Evolutionary conservation across 2,797 vertebrate species (phyloP), one percentile per base, ranked within the genome.

Genomic region (Peromyscus melanophrys): DNA sequence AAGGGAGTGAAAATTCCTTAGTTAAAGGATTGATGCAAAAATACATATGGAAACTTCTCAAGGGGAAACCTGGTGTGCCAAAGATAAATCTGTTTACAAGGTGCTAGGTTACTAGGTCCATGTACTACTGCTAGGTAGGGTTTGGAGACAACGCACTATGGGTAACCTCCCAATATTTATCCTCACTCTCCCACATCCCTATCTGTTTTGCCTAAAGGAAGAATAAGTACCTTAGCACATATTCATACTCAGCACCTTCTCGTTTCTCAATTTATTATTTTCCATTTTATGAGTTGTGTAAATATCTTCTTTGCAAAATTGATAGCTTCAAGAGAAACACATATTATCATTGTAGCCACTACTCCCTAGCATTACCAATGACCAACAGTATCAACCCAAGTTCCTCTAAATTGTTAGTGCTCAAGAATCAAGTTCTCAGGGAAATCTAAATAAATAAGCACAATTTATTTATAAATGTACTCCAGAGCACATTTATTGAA

Each of bases 1-100:
- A 1, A 95, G 10, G 55, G 91, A 97, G 49, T 0, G 23, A 96
- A 96, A 95, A 71, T 49, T 13, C 61, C n/a, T 98, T 43, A 57
- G 97, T 94, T 93, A 34, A 46, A 96, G 81, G 25, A 94, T 23
- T 95, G 40, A 75, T 84, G 43, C 9, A 61, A 52, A 43, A 95
- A n/a, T 76, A 80, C n/a, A 27, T 57, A 71, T 31, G 40, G 96
- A 43, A 90, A 94, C 49, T 84, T 96, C 71, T 77, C 90, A 37
- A 46, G 37, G 89, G 61, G 93, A 94, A 96, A 37, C 10, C 52
- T 3, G 17, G 9, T 43, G 2, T n/a, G n/a, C 17, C 14, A 61
- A 80, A 67, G 75, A 76, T 81, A 83, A 94, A 65, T 71, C 65
- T 63, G 16, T n/a, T 89, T 80, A 88, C 10, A 57, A 75, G 17